Conservation (phyloP, 2,113 vertebrate genomes). For the Halichoerus grypus region DNA sequence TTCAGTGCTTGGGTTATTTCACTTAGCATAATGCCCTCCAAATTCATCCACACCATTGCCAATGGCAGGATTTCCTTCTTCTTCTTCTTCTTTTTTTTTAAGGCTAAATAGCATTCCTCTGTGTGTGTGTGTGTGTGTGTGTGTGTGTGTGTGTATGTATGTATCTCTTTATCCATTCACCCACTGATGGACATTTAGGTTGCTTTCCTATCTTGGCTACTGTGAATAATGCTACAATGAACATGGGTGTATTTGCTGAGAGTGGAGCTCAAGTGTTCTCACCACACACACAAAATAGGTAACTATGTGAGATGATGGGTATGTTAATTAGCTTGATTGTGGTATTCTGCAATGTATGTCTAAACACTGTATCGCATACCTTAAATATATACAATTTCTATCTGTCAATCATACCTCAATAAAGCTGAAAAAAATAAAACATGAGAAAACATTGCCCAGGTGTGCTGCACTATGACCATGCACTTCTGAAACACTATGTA, state of each 20-base stretch:
- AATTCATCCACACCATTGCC: not conserved
- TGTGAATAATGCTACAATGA: not conserved
- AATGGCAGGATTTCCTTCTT: not conserved
- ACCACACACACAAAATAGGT: not conserved
- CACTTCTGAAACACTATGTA: not conserved
- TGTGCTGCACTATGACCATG: not conserved
- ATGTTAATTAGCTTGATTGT: not conserved
- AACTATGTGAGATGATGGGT: not conserved
- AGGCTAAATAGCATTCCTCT: not conserved
- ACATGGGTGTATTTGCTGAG: not conserved
- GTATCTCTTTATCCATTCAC: not conserved
- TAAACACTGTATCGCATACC: not conserved
- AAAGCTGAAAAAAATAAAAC: not conserved
- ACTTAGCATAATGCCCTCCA: not conserved
- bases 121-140: not conserved
- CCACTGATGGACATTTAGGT: not conserved
- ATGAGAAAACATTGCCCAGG: not conserved
- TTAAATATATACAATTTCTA: not conserved
- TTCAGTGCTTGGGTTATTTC: not conserved
- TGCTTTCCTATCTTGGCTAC: not conserved
- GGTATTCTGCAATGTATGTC: not conserved
- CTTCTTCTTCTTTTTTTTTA: not conserved
- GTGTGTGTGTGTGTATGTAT: not conserved
- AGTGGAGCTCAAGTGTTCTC: not conserved
- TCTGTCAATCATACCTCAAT: not conserved